A percentile compares a stretch with the other conserved stretches of the same genome.
Evolutionary conservation across 1,140 invertebrate species (phyloP).

Genomic region (Drosophila asahinai): DNA sequence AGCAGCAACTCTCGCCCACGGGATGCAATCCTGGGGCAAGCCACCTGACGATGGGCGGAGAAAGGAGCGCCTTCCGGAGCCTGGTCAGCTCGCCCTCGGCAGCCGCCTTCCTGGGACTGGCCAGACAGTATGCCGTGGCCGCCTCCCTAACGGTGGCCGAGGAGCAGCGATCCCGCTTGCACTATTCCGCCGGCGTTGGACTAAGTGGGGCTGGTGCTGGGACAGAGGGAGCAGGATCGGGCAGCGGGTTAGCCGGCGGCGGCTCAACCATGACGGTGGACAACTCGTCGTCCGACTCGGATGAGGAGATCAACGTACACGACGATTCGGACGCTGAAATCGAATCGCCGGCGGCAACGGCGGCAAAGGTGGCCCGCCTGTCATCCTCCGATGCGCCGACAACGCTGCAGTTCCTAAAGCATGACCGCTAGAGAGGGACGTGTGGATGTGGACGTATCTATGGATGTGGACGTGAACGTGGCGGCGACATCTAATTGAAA

Average conservation of each 20-base stretch:
- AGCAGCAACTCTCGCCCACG: conserved; percentile 67
- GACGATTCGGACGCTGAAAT: conserved; percentile 87
- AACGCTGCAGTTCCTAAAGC: conserved; percentile 81
- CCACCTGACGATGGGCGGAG: conserved; percentile 90
- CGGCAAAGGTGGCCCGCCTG: conserved; percentile 73
- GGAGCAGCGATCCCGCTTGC: conserved; percentile 66
- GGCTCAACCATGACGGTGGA: conserved; percentile 78
- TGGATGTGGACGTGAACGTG: conserved; percentile 5
- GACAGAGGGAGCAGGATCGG: conserved; percentile 86
- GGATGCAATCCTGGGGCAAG: conserved; percentile 61
- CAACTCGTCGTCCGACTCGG: conserved; percentile 79
- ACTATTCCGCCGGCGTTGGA: conserved; percentile 87
- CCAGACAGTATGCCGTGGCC: conserved; percentile 85
- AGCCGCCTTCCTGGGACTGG: conserved; percentile 85
- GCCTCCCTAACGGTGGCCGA: conserved; percentile 85
- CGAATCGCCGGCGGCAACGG: conserved; percentile 67
- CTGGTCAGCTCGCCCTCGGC: conserved; percentile 86
- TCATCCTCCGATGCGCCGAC: conserved; percentile 73
- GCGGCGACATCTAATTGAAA: conserved; percentile 72
- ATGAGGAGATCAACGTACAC: conserved; percentile 87
- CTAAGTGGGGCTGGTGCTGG: conserved; percentile 84
- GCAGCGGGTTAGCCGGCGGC: conserved; percentile 56
- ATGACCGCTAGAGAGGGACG: conserved; percentile 66
- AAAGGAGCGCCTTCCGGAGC: conserved; percentile 93
- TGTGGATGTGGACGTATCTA: not conserved